phyloP scores from a whole-genome alignment of 1,140 invertebrate species.

The Diabrotica virgifera region DNA sequence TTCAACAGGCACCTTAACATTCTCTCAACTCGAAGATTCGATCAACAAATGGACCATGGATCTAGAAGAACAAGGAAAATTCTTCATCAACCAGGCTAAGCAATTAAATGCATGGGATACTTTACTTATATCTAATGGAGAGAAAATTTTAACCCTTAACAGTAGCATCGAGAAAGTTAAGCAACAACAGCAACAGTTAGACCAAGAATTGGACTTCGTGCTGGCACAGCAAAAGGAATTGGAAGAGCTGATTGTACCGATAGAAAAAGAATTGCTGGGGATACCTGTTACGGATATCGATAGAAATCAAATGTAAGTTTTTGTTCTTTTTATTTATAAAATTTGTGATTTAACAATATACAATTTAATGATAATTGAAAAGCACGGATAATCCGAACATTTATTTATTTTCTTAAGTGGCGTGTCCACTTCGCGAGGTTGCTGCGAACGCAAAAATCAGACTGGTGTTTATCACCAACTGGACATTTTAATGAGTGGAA shows the following conservation, averaged over 20 bases:
- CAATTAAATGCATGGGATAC: conserved; percentile 95
- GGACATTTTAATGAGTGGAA: too few species aligned
- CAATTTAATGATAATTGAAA: too few species aligned
- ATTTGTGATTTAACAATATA: neutral
- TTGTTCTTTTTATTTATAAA: neutral
- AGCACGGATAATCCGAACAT: too few species aligned
- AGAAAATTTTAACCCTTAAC: conserved; percentile 87
- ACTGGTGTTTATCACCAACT: too few species aligned
- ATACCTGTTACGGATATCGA: conserved; percentile 79
- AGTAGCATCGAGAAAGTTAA: conserved; percentile 82
- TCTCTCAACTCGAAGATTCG: conserved; percentile 85
- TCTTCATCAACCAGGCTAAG: conserved; percentile 90
- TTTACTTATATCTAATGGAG: conserved; percentile 84
- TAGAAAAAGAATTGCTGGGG: conserved; percentile 76
- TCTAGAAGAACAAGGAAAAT: conserved; percentile 89
- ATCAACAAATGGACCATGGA: conserved; percentile 96
- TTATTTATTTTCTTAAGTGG: too few species aligned
- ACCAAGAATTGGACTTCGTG: conserved; percentile 94
- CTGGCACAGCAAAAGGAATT: conserved; percentile 88
- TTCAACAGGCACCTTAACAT: conserved; percentile 65
- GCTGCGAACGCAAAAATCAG: too few species aligned
- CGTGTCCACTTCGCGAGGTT: too few species aligned
- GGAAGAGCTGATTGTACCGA: conserved; percentile 78
- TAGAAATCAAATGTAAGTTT: conserved; percentile 72
- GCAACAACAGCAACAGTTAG: conserved; percentile 83